phyloP scores from a whole-genome alignment of 2,113 vertebrate genomes.

The Carlito syrichta region DNA sequence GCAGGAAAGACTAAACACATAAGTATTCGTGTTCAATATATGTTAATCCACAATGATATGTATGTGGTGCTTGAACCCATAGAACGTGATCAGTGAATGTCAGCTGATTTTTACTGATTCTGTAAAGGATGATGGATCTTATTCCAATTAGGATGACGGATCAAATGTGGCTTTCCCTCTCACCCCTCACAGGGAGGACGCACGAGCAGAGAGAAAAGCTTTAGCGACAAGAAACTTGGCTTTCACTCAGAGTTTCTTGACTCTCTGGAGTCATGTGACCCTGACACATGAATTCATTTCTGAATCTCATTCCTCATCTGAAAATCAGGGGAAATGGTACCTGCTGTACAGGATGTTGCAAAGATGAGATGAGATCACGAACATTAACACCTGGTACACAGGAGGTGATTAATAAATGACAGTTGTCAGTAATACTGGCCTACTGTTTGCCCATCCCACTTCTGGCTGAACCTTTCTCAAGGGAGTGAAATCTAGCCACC shows the following conservation, averaged over 20 bases:
- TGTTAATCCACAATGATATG: neutral
- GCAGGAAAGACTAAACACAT: neutral
- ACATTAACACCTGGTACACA: neutral
- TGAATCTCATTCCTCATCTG: neutral
- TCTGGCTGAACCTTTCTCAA: neutral
- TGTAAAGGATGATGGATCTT: too few relatives aligned
- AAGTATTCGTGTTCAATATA: neutral
- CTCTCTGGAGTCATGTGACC: neutral
- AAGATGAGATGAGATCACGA: neutral
- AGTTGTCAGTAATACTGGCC: neutral
- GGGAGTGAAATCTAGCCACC: neutral
- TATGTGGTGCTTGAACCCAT: neutral
- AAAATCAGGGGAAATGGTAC: neutral
- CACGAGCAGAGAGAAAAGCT: neutral
- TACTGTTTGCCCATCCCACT: neutral
- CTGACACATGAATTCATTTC: neutral
- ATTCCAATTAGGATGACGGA: neutral
- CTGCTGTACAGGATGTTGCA: too few relatives aligned
- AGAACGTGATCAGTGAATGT: neutral
- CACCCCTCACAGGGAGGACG: neutral
- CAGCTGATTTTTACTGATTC: too few relatives aligned
- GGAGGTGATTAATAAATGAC: neutral
- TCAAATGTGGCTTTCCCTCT: neutral
- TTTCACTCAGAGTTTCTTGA: neutral
- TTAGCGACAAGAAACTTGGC: neutral